These are phyloP conservation scores for Calidris pugnax DNA, from an alignment of 2,113 vertebrate species.

Conservation along the genomic window DNA sequence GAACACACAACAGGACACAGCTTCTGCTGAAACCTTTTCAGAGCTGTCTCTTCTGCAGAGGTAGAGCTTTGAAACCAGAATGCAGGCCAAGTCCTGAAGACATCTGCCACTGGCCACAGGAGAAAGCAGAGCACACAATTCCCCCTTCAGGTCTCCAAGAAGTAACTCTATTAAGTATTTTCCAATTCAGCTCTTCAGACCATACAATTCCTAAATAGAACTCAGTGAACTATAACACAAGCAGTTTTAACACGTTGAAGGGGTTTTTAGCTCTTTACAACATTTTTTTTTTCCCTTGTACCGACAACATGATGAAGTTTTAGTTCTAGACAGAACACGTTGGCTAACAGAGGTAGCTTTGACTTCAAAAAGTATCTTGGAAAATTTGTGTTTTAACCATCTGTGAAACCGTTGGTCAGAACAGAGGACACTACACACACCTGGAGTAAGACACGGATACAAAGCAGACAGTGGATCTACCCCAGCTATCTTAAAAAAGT, in stretches of 20 bases:
- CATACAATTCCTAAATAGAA: background rate
- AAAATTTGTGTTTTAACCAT: background rate
- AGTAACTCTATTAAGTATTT: background rate
- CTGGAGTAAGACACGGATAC: background rate
- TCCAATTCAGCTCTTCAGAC: background rate
- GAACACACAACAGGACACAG: background rate
- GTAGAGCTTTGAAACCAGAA: background rate
- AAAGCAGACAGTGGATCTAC: background rate
- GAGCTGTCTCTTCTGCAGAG: background rate
- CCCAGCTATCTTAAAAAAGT: background rate
- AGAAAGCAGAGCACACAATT: background rate
- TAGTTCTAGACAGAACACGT: background rate
- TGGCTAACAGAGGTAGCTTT: constrained; percentile 37
- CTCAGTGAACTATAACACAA: background rate
- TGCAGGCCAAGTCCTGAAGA: background rate
- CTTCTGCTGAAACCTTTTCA: background rate
- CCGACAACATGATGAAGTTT: background rate
- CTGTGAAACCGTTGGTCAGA: background rate
- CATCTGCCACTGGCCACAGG: background rate
- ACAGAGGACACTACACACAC: background rate
- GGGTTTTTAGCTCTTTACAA: background rate
- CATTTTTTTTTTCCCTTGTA: background rate
- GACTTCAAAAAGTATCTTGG: background rate
- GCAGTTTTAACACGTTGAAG: background rate
- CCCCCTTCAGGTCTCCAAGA: background rate